Evolutionary conservation across 2,888 invertebrate genomes (phyloP), one percentile per base, ranked within the genome.

Genomic region (Gisinianus flammeolus): DNA sequence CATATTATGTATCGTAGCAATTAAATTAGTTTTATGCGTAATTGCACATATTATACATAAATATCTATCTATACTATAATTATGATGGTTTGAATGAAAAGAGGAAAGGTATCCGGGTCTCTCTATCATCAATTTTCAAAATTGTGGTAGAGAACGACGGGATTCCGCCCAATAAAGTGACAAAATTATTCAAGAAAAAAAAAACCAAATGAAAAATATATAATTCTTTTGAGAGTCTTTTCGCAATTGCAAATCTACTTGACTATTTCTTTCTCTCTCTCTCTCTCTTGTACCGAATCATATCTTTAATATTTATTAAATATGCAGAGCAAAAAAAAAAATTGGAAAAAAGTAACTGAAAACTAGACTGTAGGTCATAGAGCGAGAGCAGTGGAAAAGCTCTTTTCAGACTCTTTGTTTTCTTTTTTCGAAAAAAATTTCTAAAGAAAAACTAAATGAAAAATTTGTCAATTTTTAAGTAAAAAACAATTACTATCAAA

Each of bases 121-220:
- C 78, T 76, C 77, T 68, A 71, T 74, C 75, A 79, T 76, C 69
- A 67, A 33, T 75, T 68, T 26, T 26, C 28, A 10, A 69, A 67
- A 6, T 35, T 35, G 16, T 67, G 35, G 33, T 35, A 79, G 83
- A 79, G 82, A 79, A 79, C n/a, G 81, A 82, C 80, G 83, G 84
- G 84, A 84, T 81, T 84, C 84, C 83, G 84, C 84, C 84, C 84
- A 84, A 84, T 84, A 84, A 83, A 84, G 74, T 74, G 64, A 26
- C 22, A 1, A 68, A 74, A 64, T 31, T 58, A 73, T 62, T 33
- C 31, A 73, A 16, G 19, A 26, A 28, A 71, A 56, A 19, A 56
- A 52, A 64, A 74, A 35, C 1, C 28, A 26, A 74, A 44, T 22
- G 12, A 35, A 64, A 64, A 44, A 19, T 44, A 26, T 70, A n/a